These are phyloP conservation scores for Aphrophora alni DNA, from an alignment of 2,888 invertebrate genomes.

Conservation along the genomic window DNA sequence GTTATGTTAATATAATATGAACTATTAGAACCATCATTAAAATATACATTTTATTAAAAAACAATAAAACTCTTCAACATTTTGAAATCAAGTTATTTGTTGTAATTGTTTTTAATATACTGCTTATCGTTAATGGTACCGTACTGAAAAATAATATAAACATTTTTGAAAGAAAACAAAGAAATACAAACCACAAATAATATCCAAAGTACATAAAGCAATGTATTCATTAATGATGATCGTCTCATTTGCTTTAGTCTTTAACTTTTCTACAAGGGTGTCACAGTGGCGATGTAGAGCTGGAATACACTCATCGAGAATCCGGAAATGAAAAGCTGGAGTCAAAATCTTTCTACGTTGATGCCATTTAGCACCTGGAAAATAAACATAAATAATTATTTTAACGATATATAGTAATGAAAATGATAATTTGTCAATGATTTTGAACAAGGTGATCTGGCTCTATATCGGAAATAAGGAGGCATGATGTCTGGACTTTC, in stretches of 20 bases:
- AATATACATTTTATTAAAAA: too few species aligned
- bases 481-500: too few species aligned
- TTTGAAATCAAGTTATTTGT: too few species aligned
- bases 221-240: slow-evolving; percentile 13
- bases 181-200: slow-evolving; percentile 40
- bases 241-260: neutral
- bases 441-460: too few species aligned
- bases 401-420: neutral
- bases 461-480: too few species aligned
- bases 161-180: neutral
- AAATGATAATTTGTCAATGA: too few species aligned
- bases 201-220: slow-evolving; percentile 39
- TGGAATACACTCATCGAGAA: slow-evolving; percentile 36
- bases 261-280: neutral
- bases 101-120: too few species aligned
- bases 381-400: neutral
- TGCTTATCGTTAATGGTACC: too few species aligned
- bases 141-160: neutral
- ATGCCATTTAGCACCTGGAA: slow-evolving; percentile 43
- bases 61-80: too few species aligned
- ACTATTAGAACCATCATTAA: too few species aligned
- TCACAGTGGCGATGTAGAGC: neutral
- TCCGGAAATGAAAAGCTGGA: slow-evolving; percentile 42
- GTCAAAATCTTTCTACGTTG: slow-evolving; percentile 37
- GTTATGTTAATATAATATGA: too few species aligned